Conservation (phyloP, 2,888 invertebrate genomes). For the Hydraecia micacea region DNA sequence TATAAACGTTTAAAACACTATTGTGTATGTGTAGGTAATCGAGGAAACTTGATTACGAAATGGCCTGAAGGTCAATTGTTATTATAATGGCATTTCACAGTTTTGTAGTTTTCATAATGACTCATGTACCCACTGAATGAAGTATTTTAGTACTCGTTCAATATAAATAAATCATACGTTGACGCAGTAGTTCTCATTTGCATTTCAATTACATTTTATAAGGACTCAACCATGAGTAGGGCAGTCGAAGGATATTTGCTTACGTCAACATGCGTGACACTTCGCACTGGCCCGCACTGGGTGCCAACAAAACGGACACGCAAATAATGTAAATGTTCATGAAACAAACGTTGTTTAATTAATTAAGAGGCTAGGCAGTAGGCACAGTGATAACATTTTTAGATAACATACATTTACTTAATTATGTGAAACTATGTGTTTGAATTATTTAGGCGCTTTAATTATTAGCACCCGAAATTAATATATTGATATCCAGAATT, state of each 20-base stretch:
- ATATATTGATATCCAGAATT: not conserved
- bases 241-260: constrained; percentile 65
- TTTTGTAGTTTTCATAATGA: constrained; percentile 26
- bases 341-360: constrained; percentile 22
- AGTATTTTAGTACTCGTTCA: constrained; percentile 3
- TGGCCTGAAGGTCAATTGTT: constrained; percentile 28
- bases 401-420: constrained; percentile 20
- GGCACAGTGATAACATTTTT: constrained; percentile 21
- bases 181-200: constrained; percentile 40
- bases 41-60: constrained; percentile 46
- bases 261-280: constrained; percentile 68
- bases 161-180: constrained; percentile 38
- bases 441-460: not conserved
- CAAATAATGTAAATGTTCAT: constrained; percentile 21
- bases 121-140: constrained; percentile 18
- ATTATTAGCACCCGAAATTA: not conserved
- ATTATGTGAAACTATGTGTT: not conserved
- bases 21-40: constrained; percentile 18
- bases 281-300: constrained; percentile 1
- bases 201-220: constrained; percentile 56
- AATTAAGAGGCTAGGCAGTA: constrained; percentile 28
- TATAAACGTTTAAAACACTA: constrained; percentile 3
- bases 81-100: constrained; percentile 19
- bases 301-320: constrained; percentile 41
- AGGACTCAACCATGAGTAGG: constrained; percentile 61